Base-by-base conservation (phyloP, 1,140 invertebrate genomes). In the Bemisia tabaci region DNA sequence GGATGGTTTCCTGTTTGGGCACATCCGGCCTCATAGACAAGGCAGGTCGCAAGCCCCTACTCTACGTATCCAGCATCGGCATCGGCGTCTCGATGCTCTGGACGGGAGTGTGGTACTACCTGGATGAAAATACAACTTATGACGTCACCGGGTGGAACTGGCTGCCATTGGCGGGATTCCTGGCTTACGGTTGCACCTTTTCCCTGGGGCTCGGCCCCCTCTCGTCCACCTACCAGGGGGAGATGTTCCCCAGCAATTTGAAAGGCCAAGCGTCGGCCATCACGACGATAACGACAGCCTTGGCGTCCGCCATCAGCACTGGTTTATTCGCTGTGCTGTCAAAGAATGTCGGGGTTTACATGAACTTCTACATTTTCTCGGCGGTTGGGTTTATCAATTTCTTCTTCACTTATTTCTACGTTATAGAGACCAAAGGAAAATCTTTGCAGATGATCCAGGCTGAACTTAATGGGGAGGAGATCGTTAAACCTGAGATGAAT, bases 381-480 rank as follows among this genome's bases (percentile, higher is more conserved):
- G 81, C 80, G 1, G 85, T 84, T 75, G 89, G 88, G 60, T 77
- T 86, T 12, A 26, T 84, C 0, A 83, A 88, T 39, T 62, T 62
- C 26, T 24, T 70, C 5, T 88, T 87, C 72, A 81, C 83, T 0
- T 77, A 87, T 25, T 81, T 78, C 67, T 80, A 86, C 66, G 81
- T 93, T 21, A 89, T 90, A 0, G 90, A 93, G 77, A 93, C 91
- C 0, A 92, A 91, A 77, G 87, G 87, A 22, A 87, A 88, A 76
- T 84, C 82, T 61, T 79, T 91, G 26, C 82, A 87, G 68, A 81
- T 92, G 77, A 91, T 93, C 24, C 86, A 88, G 71, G 80, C 83
- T 68, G 82, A 85, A 73, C 77, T 88, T 1, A 85, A 81, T 69
- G 68, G 68, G 22, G 63, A 61, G 39, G 70, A 67, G 39, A 70